Conservation (phyloP, 1,140 invertebrate species). For the Leptinotarsa texana region DNA sequence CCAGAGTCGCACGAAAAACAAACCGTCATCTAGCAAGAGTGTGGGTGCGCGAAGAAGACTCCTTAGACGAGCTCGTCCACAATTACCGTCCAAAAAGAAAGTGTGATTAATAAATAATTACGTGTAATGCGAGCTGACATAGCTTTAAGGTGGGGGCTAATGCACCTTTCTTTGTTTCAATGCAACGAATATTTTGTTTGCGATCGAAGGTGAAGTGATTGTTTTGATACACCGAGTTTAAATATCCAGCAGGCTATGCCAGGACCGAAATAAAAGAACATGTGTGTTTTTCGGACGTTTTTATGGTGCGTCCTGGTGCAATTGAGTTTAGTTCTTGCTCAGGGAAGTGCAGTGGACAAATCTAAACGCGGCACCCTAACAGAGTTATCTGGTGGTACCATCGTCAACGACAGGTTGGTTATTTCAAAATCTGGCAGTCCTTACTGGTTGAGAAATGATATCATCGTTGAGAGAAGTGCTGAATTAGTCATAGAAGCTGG, state of each 20-base stretch:
- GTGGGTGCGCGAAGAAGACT: slow-evolving; percentile 1
- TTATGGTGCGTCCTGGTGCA: neutral
- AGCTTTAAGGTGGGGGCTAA: neutral
- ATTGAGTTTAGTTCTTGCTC: slow-evolving; percentile 4
- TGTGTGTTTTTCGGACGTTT: slow-evolving; percentile 15
- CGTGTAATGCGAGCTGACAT: slow-evolving; percentile 20
- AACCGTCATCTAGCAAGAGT: neutral
- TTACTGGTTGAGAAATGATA: slow-evolving; percentile 77
- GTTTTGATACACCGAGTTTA: too few species aligned
- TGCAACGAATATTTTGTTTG: slow-evolving; percentile 3
- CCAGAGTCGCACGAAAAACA: slow-evolving; percentile 8
- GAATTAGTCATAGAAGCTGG: slow-evolving; percentile 84
- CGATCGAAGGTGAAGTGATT: neutral
- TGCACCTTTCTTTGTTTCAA: slow-evolving; percentile 4
- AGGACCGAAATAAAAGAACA: slow-evolving; percentile 9
- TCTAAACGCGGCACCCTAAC: slow-evolving; percentile 2
- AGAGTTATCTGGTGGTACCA: slow-evolving; percentile 66
- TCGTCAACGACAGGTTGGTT: slow-evolving; percentile 61
- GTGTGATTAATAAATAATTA: neutral
- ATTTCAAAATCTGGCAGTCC: slow-evolving; percentile 69
- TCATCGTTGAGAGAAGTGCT: slow-evolving; percentile 74
- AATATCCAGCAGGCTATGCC: neutral
- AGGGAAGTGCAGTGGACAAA: slow-evolving; percentile 1
- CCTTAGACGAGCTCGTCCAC: neutral
- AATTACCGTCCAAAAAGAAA: neutral